Evolutionary conservation across 2,797 vertebrate species (phyloP).

Genomic region (Denticeps clupeoides): DNA sequence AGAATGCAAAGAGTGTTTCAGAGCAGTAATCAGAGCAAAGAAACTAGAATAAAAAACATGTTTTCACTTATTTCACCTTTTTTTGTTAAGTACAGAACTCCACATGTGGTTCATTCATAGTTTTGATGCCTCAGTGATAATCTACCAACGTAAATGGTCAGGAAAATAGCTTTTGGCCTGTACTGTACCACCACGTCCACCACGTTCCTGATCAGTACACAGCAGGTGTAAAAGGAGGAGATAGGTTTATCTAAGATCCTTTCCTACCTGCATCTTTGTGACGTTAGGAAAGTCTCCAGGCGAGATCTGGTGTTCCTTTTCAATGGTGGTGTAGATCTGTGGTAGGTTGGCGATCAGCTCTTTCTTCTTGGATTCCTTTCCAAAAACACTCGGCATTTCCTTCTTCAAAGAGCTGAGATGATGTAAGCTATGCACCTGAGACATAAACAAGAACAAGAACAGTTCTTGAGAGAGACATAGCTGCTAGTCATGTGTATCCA

Average conservation of each 20-base stretch:
- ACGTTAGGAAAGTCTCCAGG: slow-evolving; percentile 82
- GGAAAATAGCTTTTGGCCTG: no score
- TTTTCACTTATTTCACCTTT: no score
- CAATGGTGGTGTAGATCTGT: slow-evolving; percentile 74
- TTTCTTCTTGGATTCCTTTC: slow-evolving; percentile 85
- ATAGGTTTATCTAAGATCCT: neutral
- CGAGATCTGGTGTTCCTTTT: slow-evolving; percentile 85
- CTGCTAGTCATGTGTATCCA: no score
- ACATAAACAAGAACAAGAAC: slow-evolving; percentile 2
- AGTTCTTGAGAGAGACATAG: neutral
- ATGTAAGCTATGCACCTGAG: slow-evolving; percentile 85
- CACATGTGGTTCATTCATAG: no score
- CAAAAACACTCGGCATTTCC: slow-evolving; percentile 87
- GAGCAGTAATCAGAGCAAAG: no score
- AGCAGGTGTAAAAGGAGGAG: slow-evolving; percentile 33
- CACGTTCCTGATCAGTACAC: no score
- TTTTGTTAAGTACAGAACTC: no score
- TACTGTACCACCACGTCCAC: no score
- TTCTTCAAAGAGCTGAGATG: slow-evolving; percentile 82
- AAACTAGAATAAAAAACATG: no score
- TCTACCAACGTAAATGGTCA: no score
- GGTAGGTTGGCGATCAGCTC: slow-evolving; percentile 75
- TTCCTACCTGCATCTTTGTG: slow-evolving; percentile 79
- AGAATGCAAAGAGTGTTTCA: no score
- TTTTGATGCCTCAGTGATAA: no score